Base-by-base conservation (phyloP, 1,140 invertebrate species). In the Adoxophyes honmai region DNA sequence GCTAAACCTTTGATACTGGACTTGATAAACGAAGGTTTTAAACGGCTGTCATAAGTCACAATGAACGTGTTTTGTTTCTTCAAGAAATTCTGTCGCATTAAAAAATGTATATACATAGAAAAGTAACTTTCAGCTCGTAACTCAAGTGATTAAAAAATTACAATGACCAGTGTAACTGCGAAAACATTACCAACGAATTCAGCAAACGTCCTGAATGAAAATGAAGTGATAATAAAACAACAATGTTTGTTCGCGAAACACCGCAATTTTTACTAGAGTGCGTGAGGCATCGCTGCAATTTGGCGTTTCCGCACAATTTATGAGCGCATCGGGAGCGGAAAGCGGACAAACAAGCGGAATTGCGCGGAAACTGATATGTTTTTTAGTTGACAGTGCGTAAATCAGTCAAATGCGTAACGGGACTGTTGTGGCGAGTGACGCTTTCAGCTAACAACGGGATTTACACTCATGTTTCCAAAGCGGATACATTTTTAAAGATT, bases 261-360 rank as follows among this genome's bases (percentile, higher is more conserved):
- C 81, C 64, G 72, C 77, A 72, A 78, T 84, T 81, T 84, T 81
- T 79, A 76, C 76, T 81, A 73, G 71, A 76, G 78, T 66, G 70
- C 65, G 78, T 81, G 79, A 81, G 74, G 70, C 76, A 82, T 83
- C 66, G 70, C 71, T 71, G 83, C 80, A 86, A 84, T 88, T 88
- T 85, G 81, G 73, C 71, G 68, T 81, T 82, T 88, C 78, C 73
- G 69, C 74, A 77, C 67, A 78, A 88, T 88, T 88, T 88, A 88
- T 88, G 81, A 60, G 80, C 73, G 80, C 77, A 81, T 81, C 79
- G 21, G 21, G 2, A 76, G 75, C 70, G 73, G 79, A 82, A 78
- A 83, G 75, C 81, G 78, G 59, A 66, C 75, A 81, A 83, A 86
- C 85, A 81, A 76, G 78, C 68, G 69, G 62, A 83, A 81, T 81